Percentiles rank a stretch among this genome's conserved stretches.
Evolutionary conservation across 2,888 invertebrate genomes (phyloP).

Genomic region (Drosophila longiperda): DNA sequence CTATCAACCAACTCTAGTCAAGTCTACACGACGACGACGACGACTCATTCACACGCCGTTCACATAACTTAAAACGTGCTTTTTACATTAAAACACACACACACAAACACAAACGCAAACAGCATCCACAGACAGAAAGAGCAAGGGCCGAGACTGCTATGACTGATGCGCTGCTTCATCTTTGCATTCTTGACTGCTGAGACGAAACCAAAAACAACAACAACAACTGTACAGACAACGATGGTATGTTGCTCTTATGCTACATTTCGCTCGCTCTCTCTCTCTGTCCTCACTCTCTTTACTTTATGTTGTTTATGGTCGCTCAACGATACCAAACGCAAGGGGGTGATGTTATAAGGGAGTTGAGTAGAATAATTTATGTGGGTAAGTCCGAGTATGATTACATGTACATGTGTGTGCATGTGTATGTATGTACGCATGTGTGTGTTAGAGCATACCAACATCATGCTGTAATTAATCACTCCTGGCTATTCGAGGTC

Average conservation of each 20-base stretch:
- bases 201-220: slow-evolving; percentile 27
- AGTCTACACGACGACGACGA: slow-evolving; percentile 29
- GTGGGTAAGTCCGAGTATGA: neutral
- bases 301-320: slow-evolving; percentile 34
- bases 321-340: slow-evolving; percentile 40
- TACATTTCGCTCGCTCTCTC: neutral
- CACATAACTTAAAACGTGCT: slow-evolving; percentile 77
- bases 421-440: neutral
- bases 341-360: slow-evolving; percentile 33
- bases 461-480: slow-evolving; percentile 51
- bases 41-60: slow-evolving; percentile 74
- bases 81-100: slow-evolving; percentile 60
- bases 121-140: slow-evolving; percentile 35
- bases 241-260: slow-evolving; percentile 22
- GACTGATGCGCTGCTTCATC: slow-evolving; percentile 47
- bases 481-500: slow-evolving; percentile 46
- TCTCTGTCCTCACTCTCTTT: neutral
- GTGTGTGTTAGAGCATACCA: slow-evolving; percentile 6
- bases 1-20: slow-evolving; percentile 5
- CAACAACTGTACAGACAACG: slow-evolving; percentile 36
- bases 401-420: slow-evolving; percentile 3
- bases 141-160: slow-evolving; percentile 42
- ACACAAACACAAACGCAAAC: slow-evolving; percentile 11
- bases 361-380: slow-evolving; percentile 24
- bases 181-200: slow-evolving; percentile 70